Evolutionary conservation across 2,113 vertebrate species (phyloP).

Genomic region (Centropus unirufus): DNA sequence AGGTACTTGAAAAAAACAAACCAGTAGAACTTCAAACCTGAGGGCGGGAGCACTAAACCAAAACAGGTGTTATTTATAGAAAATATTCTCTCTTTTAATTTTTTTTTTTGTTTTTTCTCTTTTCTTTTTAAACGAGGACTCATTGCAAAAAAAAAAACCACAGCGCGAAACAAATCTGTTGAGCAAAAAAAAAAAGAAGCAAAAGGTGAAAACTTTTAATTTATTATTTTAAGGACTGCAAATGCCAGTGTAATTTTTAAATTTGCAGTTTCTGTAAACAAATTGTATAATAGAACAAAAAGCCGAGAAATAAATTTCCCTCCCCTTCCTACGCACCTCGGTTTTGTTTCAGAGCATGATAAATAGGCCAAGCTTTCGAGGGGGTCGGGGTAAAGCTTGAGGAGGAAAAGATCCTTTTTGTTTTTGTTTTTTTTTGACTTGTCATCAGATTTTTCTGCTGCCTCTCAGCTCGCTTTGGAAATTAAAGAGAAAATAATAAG

Average conservation of each 20-base stretch:
- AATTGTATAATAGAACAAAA: conserved; percentile 85
- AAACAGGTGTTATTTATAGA: conserved; percentile 97
- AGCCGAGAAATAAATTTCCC: conserved; percentile 84
- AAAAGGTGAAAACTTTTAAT: conserved; percentile 92
- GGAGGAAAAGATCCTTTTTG: conserved; percentile 54
- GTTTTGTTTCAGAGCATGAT: conserved; percentile 82
- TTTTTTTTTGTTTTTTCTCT: conserved; percentile 87
- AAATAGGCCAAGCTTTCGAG: conserved; percentile 78
- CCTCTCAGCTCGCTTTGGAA: conserved; percentile 87
- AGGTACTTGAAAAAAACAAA: conserved; percentile 82
- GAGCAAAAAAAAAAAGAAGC: conserved; percentile 80
- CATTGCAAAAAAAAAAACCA: conserved; percentile 74
- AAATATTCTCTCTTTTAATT: conserved; percentile 96
- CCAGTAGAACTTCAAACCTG: conserved; percentile 71
- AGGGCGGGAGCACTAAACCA: conserved; percentile 90
- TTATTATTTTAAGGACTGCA: conserved; percentile 99
- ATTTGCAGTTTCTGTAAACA: conserved; percentile 96
- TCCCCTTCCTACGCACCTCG: conserved; percentile 77
- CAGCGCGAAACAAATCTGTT: conserved; percentile 72
- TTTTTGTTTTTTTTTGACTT: not conserved
- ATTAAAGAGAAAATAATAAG: conserved; percentile 74
- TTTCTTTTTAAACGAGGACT: conserved; percentile 96
- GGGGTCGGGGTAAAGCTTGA: conserved; percentile 74
- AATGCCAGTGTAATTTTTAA: conserved; percentile 95
- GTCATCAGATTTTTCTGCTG: conserved; percentile 80